These are phyloP conservation scores for pig (Sus scrofa) DNA, from an alignment of 2,113 vertebrate species.

Conservation along the genomic window T2T-Sscrofa CM000812.6:156734001-156734500, in stretches of 20 bases:
- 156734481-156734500: fast-evolving
- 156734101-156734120: not conserved
- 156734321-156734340: not conserved
- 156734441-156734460: not conserved
- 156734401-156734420: not conserved
- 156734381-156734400: not conserved
- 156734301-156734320: not conserved
- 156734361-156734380: not conserved
- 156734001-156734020: no score
- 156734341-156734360: not conserved
- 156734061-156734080: not conserved
- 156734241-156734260: not conserved
- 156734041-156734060: not conserved
- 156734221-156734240: not conserved
- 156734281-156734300: not conserved
- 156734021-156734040: no score
- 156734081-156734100: not conserved
- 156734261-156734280: not conserved
- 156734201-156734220: not conserved
- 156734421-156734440: not conserved
- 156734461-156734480: not conserved
- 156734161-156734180: not conserved
- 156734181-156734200: not conserved
- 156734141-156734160: not conserved
- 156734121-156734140: fast-evolving